These are phyloP conservation scores for Ridgeia piscesae DNA, from an alignment of 1,140 invertebrate species.

Conservation along the genomic window DNA sequence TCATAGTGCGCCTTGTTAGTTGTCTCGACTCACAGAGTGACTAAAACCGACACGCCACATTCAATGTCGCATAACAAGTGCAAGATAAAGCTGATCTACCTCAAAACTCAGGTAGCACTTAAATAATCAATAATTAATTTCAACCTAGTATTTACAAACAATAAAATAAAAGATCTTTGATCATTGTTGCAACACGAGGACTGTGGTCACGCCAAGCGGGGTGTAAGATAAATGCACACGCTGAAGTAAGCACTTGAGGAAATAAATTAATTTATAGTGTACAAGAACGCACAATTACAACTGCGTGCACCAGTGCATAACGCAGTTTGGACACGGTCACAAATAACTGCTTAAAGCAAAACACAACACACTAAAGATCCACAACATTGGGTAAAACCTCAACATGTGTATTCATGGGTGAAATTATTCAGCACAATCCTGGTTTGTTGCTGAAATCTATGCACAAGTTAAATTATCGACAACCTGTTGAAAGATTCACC, in stretches of 20 bases:
- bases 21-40: background rate
- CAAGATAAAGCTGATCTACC: background rate
- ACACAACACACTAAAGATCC: background rate
- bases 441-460: background rate
- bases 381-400: background rate
- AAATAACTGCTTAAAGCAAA: background rate
- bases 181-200: background rate
- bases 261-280: background rate
- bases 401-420: background rate
- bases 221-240: background rate
- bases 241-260: background rate
- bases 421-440: background rate
- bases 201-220: background rate
- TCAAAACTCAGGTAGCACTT: background rate
- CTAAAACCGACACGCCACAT: background rate
- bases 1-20: background rate
- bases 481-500: background rate
- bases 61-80: background rate
- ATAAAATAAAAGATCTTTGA: background rate
- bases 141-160: background rate
- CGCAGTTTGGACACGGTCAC: background rate
- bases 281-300: background rate
- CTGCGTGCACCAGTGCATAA: background rate
- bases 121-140: background rate
- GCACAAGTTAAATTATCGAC: background rate